A percentile compares a stretch with the other conserved stretches of the same genome.
phyloP scores from a whole-genome alignment of 2,113 vertebrate species.

The Eublepharis macularius region DNA sequence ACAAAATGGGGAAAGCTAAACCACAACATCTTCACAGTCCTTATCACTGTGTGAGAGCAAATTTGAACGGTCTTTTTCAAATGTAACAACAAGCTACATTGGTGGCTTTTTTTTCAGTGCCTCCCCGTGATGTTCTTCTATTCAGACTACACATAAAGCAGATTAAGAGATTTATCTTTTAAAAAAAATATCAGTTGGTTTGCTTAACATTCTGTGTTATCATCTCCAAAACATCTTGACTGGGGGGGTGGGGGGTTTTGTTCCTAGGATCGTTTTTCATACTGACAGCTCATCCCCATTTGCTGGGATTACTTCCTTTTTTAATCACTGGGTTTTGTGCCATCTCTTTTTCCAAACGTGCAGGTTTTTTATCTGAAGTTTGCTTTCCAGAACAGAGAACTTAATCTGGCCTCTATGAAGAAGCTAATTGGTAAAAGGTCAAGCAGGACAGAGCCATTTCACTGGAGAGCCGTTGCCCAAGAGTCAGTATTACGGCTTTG shows the following conservation, averaged over 20 bases:
- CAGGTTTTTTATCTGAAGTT: background rate
- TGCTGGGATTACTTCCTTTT: background rate
- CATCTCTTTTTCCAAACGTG: background rate
- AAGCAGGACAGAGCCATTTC: background rate
- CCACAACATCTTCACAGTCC: background rate
- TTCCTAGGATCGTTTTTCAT: background rate
- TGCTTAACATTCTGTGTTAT: conserved; percentile 1
- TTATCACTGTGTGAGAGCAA: background rate
- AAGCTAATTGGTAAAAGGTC: background rate
- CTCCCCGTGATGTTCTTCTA: background rate
- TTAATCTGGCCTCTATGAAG: background rate
- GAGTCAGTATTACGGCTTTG: background rate
- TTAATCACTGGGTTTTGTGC: background rate
- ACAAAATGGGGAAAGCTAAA: too few species aligned
- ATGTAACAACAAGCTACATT: background rate
- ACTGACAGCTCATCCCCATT: background rate
- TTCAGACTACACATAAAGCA: background rate
- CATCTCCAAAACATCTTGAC: background rate
- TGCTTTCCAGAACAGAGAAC: background rate
- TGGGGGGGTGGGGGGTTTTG: too few species aligned
- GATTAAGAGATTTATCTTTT: background rate
- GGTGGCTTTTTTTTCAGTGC: background rate
- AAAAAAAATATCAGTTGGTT: background rate
- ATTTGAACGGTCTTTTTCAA: background rate
- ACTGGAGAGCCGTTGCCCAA: background rate